Conservation (phyloP, 2,113 vertebrate genomes). For the Amblyopsis rosae region DNA sequence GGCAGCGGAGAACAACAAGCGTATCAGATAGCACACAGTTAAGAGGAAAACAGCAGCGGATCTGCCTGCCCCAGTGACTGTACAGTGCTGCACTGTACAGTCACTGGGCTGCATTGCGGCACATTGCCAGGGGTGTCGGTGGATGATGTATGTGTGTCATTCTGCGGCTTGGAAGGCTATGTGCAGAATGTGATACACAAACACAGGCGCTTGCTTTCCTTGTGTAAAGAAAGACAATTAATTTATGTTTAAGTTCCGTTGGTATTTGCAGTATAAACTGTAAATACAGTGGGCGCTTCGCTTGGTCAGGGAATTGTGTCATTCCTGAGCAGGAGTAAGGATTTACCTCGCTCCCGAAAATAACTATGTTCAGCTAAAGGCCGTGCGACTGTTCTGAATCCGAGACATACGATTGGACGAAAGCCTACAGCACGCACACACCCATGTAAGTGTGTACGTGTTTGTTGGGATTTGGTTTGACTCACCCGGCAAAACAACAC, state of each 20-base stretch:
- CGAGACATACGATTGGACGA: too few relatives aligned
- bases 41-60: background rate
- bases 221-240: background rate
- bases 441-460: too few relatives aligned
- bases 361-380: background rate
- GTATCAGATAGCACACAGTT: conserved; percentile 51
- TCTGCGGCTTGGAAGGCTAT: background rate
- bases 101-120: conserved; percentile 52
- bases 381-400: too few relatives aligned
- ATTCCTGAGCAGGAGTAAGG: background rate
- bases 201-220: background rate
- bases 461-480: too few relatives aligned
- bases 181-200: background rate
- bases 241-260: too few relatives aligned
- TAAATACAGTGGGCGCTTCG: too few relatives aligned
- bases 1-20: conserved; percentile 3
- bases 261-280: too few relatives aligned
- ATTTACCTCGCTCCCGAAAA: background rate
- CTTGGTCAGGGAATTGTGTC: too few relatives aligned
- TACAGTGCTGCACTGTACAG: conserved; percentile 20
- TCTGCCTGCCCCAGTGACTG: background rate
- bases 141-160: too few relatives aligned
- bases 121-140: background rate
- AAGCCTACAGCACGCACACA: too few relatives aligned
- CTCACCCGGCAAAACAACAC: too few relatives aligned